These are phyloP conservation scores for Nasonia oneida DNA, from an alignment of 2,888 invertebrate species.

Conservation along the genomic window DNA sequence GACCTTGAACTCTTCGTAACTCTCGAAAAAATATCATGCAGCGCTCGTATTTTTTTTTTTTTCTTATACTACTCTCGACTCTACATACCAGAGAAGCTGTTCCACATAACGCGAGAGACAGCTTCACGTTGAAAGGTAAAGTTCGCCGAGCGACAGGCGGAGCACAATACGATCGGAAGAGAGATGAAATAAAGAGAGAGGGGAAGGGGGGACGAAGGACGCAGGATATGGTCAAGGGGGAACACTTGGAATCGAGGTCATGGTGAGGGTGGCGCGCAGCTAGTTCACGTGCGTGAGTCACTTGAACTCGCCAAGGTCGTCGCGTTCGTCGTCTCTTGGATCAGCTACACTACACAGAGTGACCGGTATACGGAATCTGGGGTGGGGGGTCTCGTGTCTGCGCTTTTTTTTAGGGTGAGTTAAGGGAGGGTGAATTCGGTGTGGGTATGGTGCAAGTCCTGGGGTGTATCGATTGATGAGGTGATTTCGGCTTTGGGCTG, in stretches of 20 bases:
- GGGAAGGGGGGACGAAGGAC: background rate
- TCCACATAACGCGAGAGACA: background rate
- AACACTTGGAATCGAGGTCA: conserved; percentile 14
- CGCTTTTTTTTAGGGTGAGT: background rate
- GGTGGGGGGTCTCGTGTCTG: background rate
- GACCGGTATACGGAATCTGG: background rate
- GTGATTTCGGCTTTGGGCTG: background rate
- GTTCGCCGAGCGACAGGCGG: background rate
- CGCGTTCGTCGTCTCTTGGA: background rate
- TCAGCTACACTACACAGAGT: background rate
- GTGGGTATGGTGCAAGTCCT: too few species aligned
- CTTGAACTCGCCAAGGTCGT: background rate
- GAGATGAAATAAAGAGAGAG: background rate
- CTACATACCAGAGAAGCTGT: background rate
- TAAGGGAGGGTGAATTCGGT: background rate
- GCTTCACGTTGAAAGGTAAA: background rate
- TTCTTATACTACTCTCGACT: background rate
- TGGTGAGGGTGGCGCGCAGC: background rate
- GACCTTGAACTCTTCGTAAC: background rate
- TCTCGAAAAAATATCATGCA: background rate
- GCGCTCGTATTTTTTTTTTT: background rate
- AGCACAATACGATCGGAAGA: background rate
- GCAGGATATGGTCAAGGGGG: conserved; percentile 24
- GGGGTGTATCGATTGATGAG: background rate
- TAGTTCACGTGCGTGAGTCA: background rate